Base-by-base conservation (phyloP, 2,797 vertebrate species). In the Nyctibius grandis region DNA sequence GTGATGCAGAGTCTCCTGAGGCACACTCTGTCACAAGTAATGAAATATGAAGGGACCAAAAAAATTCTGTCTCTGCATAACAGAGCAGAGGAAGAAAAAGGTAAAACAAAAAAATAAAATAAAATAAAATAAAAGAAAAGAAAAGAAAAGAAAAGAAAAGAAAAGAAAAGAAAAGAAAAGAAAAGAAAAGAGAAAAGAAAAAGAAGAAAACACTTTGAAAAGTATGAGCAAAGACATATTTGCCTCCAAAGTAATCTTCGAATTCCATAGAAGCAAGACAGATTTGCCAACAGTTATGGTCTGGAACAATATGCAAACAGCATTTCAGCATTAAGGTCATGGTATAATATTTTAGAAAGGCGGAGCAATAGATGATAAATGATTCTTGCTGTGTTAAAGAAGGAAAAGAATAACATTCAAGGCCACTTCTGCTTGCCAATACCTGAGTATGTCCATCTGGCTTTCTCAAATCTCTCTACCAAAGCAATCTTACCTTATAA, bases 1-100 rank as follows among this genome's bases (percentile, higher is more conserved):
- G 94, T 97, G 97, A 96, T 83, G 91, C 89, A 89, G 91, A 94
- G 75, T 68, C 98, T 97, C 98, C 60, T 5, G 59, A 97, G 91
- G 85, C 83, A 74, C 48, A 77, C 34, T 40, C 61, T 94, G 84
- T 94, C 91, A 91, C 63, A 70, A 89, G 29, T 79, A 96, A 95
- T 94, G 84, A 95, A 96, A 86, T 76, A 95, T 91, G 50, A 91
- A 92, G 13, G 25, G 33, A 91, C 23, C 29, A 67, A 88, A 87
- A 76, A 76, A 7, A 26, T 67, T 75, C 89, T 91, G 82, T 72
- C 80, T 94, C 72, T 92, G 65, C 28, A 77, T 89, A 89, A 86
- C 28, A 80, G 61, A 95, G 64, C 29, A 65, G 33, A 76, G n/a
- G 42, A 69, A 79, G 25, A 75, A 65, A 88, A 93, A 68, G 53